Evolutionary conservation across 2,113 vertebrate species (phyloP).

Genomic region (Aegithalos caudatus): DNA sequence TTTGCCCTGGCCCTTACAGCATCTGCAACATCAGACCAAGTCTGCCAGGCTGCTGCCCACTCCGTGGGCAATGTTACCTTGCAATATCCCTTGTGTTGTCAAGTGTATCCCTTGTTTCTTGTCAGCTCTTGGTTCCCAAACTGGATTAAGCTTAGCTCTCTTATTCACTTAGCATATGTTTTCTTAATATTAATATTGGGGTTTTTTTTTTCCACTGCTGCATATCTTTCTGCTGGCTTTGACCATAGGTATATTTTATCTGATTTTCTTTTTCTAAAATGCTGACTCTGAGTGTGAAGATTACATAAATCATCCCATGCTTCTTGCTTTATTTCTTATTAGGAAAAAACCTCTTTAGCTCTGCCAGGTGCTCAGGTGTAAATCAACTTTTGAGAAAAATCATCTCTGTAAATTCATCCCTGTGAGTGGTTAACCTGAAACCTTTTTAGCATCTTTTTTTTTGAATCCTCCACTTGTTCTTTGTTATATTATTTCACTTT

Average conservation of each 20-base stretch:
- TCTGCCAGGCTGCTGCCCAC: accelerated
- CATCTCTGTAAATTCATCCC: neutral
- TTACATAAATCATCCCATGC: neutral
- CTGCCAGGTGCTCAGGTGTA: neutral
- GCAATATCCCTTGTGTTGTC: neutral
- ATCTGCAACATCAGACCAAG: neutral
- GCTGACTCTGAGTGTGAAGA: neutral
- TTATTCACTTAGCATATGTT: neutral
- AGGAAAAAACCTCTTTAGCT: neutral
- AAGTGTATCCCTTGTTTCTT: neutral
- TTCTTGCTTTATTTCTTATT: neutral
- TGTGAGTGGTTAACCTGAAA: neutral
- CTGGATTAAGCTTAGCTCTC: neutral
- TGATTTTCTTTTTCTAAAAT: neutral
- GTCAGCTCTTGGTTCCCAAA: neutral
- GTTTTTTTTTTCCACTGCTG: neutral
- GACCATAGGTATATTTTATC: neutral
- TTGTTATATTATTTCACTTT: neutral
- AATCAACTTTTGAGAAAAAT: neutral
- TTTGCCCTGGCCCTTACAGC: neutral
- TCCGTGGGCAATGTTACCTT: neutral
- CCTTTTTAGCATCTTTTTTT: neutral
- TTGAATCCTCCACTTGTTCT: neutral
- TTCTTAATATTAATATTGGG: neutral
- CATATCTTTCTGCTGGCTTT: neutral